Percentiles rank a stretch among this genome's conserved stretches.
Evolutionary conservation across 2,797 vertebrate species (phyloP).

Genomic region (Hypotaenidia philippensis): DNA sequence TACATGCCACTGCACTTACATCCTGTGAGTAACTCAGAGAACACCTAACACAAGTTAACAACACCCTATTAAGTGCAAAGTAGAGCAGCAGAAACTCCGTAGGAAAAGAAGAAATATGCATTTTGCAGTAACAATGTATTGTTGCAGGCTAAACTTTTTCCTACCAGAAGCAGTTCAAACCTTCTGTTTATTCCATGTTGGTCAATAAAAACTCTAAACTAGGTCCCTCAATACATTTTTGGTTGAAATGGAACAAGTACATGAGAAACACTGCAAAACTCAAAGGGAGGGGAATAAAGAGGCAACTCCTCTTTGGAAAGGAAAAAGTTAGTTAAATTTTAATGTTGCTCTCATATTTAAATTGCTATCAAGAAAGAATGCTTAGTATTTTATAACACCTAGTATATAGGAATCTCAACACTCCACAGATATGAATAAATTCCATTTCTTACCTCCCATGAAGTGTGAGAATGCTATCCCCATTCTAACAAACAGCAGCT

Average conservation of each 20-base stretch:
- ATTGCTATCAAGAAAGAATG: not conserved
- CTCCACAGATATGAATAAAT: not conserved
- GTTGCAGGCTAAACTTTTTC: not conserved
- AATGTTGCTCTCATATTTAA: not conserved
- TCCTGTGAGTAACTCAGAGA: not conserved
- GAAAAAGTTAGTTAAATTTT: not conserved
- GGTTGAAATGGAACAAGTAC: not conserved
- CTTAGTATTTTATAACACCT: not conserved
- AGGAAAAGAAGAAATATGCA: not conserved
- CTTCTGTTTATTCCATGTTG: not conserved
- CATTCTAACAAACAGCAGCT: not conserved
- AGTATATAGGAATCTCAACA: not conserved
- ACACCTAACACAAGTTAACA: not conserved
- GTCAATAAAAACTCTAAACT: not conserved
- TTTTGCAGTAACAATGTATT: not conserved
- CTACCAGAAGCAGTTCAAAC: not conserved
- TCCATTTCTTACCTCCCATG: not conserved
- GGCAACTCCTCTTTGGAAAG: not conserved
- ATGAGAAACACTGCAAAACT: not conserved
- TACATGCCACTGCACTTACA: not conserved
- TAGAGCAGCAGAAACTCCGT: not conserved
- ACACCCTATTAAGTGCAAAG: not conserved
- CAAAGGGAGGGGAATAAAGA: not conserved
- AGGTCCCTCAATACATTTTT: not conserved
- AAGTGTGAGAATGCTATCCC: not conserved